Conservation (phyloP, 2,797 vertebrate species). For the Pogonophryne albipinna region DNA sequence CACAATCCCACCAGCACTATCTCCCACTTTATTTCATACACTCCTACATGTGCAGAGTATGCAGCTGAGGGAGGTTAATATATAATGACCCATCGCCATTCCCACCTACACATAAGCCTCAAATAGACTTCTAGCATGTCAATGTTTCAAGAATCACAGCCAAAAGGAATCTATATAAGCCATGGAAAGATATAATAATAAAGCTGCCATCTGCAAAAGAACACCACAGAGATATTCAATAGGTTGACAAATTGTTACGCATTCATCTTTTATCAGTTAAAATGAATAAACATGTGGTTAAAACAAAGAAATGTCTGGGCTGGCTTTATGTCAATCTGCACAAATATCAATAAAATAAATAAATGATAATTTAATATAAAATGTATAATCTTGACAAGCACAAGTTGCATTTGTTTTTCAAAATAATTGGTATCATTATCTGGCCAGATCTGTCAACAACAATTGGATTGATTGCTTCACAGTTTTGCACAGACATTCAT, state of each 20-base stretch:
- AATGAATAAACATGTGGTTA: not conserved
- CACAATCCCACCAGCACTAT: conserved; percentile 45
- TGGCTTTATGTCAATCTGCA: not conserved
- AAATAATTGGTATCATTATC: not conserved
- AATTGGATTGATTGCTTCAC: not conserved
- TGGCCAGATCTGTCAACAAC: not conserved
- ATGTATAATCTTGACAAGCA: not conserved
- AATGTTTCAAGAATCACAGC: conserved; percentile 20
- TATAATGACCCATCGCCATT: conserved; percentile 50
- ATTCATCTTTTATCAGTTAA: conserved; percentile 2
- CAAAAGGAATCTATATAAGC: conserved; percentile 1
- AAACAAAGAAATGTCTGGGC: not conserved
- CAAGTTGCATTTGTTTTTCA: not conserved
- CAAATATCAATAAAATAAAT: not conserved
- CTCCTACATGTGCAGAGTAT: conserved; percentile 57
- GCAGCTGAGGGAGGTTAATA: conserved; percentile 66
- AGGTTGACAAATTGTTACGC: not conserved
- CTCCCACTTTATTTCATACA: conserved; percentile 25
- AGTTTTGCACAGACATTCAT: not conserved
- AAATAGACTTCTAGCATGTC: conserved; percentile 55
- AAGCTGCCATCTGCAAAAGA: conserved; percentile 7
- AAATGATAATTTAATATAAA: not conserved
- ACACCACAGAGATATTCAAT: conserved; percentile 12
- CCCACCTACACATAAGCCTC: conserved; percentile 60
- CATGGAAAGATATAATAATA: not conserved